These are phyloP conservation scores for Dipodomys spectabilis DNA, from an alignment of 2,113 vertebrate genomes.

Conservation along the genomic window DNA sequence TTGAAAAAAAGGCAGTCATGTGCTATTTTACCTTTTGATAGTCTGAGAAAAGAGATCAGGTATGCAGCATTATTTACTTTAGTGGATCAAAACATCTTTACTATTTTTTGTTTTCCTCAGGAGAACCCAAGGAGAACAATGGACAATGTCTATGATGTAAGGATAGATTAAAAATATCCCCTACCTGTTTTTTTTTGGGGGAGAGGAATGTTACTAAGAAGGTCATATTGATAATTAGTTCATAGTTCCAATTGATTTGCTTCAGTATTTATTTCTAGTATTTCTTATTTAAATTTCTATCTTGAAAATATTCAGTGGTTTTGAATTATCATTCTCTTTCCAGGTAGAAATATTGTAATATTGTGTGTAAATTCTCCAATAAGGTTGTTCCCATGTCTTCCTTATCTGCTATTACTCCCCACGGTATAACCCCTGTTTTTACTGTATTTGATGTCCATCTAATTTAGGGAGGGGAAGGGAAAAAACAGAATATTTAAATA, in stretches of 20 bases:
- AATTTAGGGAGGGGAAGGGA: too few relatives aligned
- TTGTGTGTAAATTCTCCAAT: conserved; percentile 50
- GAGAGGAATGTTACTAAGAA: conserved; percentile 47
- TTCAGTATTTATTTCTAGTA: conserved; percentile 49
- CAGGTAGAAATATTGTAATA: conserved; percentile 38
- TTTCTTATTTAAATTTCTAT: conserved; percentile 65
- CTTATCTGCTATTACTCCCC: neutral
- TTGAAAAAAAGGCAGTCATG: neutral
- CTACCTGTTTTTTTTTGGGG: neutral
- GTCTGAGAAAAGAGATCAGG: conserved; percentile 37
- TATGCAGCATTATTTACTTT: neutral
- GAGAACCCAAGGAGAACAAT: neutral
- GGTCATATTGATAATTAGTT: conserved; percentile 49
- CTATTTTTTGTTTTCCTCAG: neutral
- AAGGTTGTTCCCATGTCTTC: neutral
- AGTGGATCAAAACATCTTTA: conserved; percentile 9
- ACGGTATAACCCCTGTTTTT: too few relatives aligned
- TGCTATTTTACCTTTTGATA: neutral
- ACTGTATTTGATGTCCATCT: too few relatives aligned
- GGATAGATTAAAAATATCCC: conserved; percentile 15
- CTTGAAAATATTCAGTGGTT: conserved; percentile 54
- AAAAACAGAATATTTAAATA: too few relatives aligned
- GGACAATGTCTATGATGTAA: neutral
- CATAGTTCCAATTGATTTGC: conserved; percentile 35
- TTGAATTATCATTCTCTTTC: conserved; percentile 55